These are phyloP conservation scores for Eucera pruinosa DNA, from an alignment of 2,888 invertebrate species.

Conservation along the genomic window DNA sequence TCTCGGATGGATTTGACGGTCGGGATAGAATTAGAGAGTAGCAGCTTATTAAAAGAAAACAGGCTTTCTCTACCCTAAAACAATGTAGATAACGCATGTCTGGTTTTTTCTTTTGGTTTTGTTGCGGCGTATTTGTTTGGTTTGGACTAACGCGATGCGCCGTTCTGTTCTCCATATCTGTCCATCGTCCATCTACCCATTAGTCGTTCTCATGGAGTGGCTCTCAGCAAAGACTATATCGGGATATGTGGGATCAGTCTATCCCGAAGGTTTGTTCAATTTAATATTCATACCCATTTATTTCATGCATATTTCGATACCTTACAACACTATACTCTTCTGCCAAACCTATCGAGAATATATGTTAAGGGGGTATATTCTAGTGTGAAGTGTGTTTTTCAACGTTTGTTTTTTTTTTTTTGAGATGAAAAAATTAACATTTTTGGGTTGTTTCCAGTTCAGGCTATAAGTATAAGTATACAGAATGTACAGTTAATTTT, in stretches of 20 bases:
- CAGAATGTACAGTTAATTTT: too few relatives aligned
- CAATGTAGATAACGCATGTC: conserved; percentile 75
- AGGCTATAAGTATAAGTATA: too few relatives aligned
- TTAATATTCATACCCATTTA: conserved; percentile 69
- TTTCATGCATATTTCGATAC: conserved; percentile 23
- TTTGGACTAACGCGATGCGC: conserved; percentile 79
- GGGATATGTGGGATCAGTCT: conserved; percentile 87
- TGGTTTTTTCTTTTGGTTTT: conserved; percentile 78
- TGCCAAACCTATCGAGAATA: not conserved
- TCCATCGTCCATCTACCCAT: conserved; percentile 86
- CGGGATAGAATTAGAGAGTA: conserved; percentile 13
- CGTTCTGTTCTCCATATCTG: conserved; percentile 72
- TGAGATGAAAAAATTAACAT: too few relatives aligned
- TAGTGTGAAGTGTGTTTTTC: too few relatives aligned
- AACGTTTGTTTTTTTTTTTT: too few relatives aligned
- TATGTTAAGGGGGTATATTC: too few relatives aligned
- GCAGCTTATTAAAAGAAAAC: conserved; percentile 7
- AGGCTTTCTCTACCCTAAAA: conserved; percentile 49
- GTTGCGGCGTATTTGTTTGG: conserved; percentile 78
- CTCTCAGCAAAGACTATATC: conserved; percentile 90
- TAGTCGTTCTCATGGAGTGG: conserved; percentile 94
- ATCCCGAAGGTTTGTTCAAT: conserved; percentile 84
- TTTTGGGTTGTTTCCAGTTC: too few relatives aligned
- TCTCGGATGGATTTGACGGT: not conserved
- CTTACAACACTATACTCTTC: conserved; percentile 28